A percentile compares a stretch with the other conserved stretches of the same genome.
phyloP scores from a whole-genome alignment of 2,113 vertebrate genomes.

The Oryzias curvinotus region DNA sequence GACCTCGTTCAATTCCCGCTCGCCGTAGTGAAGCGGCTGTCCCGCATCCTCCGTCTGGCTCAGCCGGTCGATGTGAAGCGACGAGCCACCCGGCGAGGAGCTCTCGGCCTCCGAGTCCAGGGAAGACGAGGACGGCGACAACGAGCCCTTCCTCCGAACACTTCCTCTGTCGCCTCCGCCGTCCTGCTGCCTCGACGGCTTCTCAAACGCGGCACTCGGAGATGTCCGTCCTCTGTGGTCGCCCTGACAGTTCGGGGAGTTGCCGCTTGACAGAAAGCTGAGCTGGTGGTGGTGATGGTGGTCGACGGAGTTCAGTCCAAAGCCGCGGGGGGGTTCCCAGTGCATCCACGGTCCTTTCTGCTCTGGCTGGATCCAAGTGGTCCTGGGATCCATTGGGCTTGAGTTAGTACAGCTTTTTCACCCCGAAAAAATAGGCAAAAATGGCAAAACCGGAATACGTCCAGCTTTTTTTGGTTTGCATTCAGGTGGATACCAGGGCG shows the following conservation, averaged over 20 bases:
- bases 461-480: too few species aligned
- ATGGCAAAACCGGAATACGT: conserved; percentile 1
- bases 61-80: conserved; percentile 64
- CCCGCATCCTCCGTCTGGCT: conserved; percentile 60
- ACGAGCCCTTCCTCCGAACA: conserved; percentile 67
- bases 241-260: conserved; percentile 76
- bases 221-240: conserved; percentile 65
- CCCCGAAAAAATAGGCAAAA: conserved; percentile 4
- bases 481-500: conserved; percentile 20
- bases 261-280: conserved; percentile 71
- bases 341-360: conserved; percentile 97
- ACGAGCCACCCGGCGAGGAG: conserved; percentile 63
- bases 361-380: conserved; percentile 94
- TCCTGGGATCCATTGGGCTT: conserved; percentile 91
- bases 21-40: conserved; percentile 57
- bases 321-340: conserved; percentile 91
- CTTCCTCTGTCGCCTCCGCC: conserved; percentile 48
- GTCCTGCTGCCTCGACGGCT: conserved; percentile 57
- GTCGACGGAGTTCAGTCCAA: conserved; percentile 69
- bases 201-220: conserved; percentile 55
- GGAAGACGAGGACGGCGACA: conserved; percentile 72
- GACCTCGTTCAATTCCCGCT: conserved; percentile 59
- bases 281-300: conserved; percentile 71
- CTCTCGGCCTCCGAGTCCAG: conserved; percentile 74
- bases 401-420: conserved; percentile 40